Evolutionary conservation across 2,797 vertebrate species (phyloP).

Genomic region (Thalassophryne amazonica): DNA sequence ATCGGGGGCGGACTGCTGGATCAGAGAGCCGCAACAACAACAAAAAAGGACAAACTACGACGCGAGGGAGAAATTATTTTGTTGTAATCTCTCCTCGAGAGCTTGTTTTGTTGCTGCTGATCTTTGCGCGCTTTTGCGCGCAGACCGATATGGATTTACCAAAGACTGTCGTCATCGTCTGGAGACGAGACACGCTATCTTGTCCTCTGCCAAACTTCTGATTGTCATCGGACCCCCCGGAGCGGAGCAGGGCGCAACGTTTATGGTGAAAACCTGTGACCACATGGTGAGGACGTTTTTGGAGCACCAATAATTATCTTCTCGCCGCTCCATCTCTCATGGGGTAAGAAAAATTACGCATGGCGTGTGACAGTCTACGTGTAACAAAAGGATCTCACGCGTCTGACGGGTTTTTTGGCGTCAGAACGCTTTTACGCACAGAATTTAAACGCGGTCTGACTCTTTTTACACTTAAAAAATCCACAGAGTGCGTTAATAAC

Average conservation of each 20-base stretch:
- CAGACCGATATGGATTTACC: conserved; percentile 61
- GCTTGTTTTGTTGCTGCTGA: background rate
- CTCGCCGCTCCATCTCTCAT: conserved; percentile 64
- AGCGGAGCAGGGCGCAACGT: conserved; percentile 2
- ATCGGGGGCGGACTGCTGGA: conserved; percentile 48
- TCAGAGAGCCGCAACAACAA: conserved; percentile 39
- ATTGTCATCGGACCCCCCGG: conserved; percentile 36
- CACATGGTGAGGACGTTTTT: conserved; percentile 54
- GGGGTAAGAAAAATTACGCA: conserved; percentile 67
- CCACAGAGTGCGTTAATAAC: background rate
- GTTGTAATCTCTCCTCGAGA: background rate
- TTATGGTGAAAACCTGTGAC: conserved; percentile 16
- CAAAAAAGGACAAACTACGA: too few species aligned
- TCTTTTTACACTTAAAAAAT: too few species aligned
- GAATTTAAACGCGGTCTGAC: background rate
- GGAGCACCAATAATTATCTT: conserved; percentile 27
- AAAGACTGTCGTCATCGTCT: background rate
- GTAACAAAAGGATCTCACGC: conserved; percentile 25
- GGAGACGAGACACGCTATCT: conserved; percentile 41
- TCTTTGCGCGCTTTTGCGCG: conserved; percentile 13
- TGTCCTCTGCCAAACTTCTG: conserved; percentile 51
- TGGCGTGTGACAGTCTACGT: conserved; percentile 4
- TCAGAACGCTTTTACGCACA: background rate
- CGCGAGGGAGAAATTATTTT: too few species aligned
- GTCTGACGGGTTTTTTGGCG: background rate